Percentiles rank a stretch among this genome's conserved stretches.
Evolutionary conservation across 2,113 vertebrate species (phyloP).

Genomic region (Emydura subglobosa): DNA sequence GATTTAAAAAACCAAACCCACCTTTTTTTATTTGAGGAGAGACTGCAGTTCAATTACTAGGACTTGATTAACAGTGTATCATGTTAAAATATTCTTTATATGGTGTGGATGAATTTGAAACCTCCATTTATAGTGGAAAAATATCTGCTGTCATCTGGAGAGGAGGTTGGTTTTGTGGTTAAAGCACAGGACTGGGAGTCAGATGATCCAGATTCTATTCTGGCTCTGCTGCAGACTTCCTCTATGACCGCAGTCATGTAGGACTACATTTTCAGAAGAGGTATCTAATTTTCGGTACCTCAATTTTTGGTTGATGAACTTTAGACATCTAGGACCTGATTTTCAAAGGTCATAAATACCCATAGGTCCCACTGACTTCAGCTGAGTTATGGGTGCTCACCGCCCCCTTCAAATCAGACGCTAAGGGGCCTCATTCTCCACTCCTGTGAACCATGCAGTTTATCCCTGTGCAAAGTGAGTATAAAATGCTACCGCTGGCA

Average conservation of each 20-base stretch:
- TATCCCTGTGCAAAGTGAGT: not conserved
- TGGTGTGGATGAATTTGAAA: not conserved
- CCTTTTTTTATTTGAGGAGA: not conserved
- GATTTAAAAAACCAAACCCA: not conserved
- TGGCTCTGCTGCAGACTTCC: not conserved
- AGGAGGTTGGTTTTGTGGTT: not conserved
- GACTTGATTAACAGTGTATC: not conserved
- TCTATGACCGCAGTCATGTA: not conserved
- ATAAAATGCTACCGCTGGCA: not conserved
- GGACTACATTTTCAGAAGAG: slow-evolving; percentile 8
- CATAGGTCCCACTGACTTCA: slow-evolving; percentile 1
- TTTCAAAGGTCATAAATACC: not conserved
- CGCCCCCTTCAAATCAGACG: slow-evolving; percentile 11
- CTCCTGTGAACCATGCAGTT: not conserved
- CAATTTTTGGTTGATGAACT: slow-evolving; percentile 10
- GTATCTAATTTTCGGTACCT: slow-evolving; percentile 34
- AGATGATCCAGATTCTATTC: not conserved
- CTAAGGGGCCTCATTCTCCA: not conserved
- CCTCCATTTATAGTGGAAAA: not conserved
- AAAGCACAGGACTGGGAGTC: not conserved
- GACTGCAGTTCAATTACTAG: not conserved
- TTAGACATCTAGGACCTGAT: not conserved
- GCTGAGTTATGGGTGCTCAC: not conserved
- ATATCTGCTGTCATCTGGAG: not conserved
- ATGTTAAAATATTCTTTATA: not conserved